phyloP scores from a whole-genome alignment of 2,888 invertebrate genomes.

The Nezara viridula region DNA sequence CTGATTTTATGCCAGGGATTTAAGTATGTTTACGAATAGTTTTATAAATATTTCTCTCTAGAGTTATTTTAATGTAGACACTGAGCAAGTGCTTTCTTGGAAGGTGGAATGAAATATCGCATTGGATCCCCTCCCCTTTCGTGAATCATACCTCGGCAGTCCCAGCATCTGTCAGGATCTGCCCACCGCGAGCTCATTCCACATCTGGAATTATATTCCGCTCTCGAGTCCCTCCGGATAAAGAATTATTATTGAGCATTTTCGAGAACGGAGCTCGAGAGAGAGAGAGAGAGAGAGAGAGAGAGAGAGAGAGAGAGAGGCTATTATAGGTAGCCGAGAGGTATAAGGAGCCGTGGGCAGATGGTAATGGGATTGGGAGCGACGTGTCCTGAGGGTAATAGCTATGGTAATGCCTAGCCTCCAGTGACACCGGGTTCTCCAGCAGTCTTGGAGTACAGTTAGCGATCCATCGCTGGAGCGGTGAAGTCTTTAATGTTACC shows the following conservation, averaged over 20 bases:
- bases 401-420: slow-evolving; percentile 47
- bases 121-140: background rate
- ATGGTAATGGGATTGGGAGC: slow-evolving; percentile 53
- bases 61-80: background rate
- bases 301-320: slow-evolving; percentile 3
- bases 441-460: background rate
- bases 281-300: background rate
- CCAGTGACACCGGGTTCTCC: slow-evolving; percentile 43
- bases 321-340: slow-evolving; percentile 49
- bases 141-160: background rate
- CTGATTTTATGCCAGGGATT: too few species aligned
- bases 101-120: slow-evolving; percentile 2
- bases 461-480: background rate
- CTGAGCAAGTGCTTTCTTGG: background rate
- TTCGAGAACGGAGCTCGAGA: background rate
- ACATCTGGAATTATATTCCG: slow-evolving; percentile 10
- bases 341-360: slow-evolving; percentile 11
- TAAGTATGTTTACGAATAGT: too few species aligned
- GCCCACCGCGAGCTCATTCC: background rate
- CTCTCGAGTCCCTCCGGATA: background rate
- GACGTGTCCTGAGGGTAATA: slow-evolving; percentile 53
- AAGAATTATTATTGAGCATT: slow-evolving; percentile 14
- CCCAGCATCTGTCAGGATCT: slow-evolving; percentile 21
- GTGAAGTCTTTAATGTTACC: background rate
- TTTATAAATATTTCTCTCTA: background rate